These are phyloP conservation scores for Drosophila recens DNA, from an alignment of 2,888 invertebrate genomes.

Conservation along the genomic window DNA sequence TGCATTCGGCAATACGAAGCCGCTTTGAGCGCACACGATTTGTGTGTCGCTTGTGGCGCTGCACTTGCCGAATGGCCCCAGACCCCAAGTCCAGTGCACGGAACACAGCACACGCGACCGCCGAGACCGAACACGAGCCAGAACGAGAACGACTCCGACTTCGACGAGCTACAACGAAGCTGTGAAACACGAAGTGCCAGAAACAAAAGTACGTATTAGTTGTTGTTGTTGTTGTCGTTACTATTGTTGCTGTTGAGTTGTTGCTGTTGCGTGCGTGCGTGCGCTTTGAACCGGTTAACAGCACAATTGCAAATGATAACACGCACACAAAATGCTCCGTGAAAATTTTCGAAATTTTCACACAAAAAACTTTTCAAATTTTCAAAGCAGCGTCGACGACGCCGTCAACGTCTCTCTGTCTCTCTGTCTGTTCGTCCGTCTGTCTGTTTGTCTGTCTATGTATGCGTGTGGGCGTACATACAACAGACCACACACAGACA, in stretches of 20 bases:
- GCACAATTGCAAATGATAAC: conserved; percentile 83
- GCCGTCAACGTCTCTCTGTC: conserved; percentile 42
- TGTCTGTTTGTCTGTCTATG: conserved; percentile 16
- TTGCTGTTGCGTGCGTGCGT: conserved; percentile 51
- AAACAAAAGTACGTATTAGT: conserved; percentile 38
- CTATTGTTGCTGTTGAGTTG: conserved; percentile 30
- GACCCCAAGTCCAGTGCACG: conserved; percentile 12
- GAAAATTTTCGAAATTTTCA: conserved; percentile 80
- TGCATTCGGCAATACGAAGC: conserved; percentile 58
- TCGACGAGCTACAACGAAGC: conserved; percentile 47
- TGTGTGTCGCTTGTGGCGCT: conserved; percentile 29
- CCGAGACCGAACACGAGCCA: conserved; percentile 48
- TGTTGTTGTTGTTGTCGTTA: conserved; percentile 18
- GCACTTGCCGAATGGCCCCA: conserved; percentile 55
- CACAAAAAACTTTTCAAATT: conserved; percentile 79
- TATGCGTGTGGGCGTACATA: conserved; percentile 40
- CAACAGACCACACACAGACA: conserved; percentile 33
- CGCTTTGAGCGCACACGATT: conserved; percentile 57
- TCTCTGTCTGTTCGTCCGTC: conserved; percentile 16
- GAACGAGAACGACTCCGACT: conserved; percentile 34
- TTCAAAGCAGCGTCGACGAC: conserved; percentile 59
- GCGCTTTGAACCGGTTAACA: conserved; percentile 76
- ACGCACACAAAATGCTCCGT: conserved; percentile 65
- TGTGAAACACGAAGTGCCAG: conserved; percentile 23
- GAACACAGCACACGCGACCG: conserved; percentile 32